These are phyloP conservation scores for Coenobita brevimanus DNA, from an alignment of 1,140 invertebrate genomes.

Conservation along the genomic window DNA sequence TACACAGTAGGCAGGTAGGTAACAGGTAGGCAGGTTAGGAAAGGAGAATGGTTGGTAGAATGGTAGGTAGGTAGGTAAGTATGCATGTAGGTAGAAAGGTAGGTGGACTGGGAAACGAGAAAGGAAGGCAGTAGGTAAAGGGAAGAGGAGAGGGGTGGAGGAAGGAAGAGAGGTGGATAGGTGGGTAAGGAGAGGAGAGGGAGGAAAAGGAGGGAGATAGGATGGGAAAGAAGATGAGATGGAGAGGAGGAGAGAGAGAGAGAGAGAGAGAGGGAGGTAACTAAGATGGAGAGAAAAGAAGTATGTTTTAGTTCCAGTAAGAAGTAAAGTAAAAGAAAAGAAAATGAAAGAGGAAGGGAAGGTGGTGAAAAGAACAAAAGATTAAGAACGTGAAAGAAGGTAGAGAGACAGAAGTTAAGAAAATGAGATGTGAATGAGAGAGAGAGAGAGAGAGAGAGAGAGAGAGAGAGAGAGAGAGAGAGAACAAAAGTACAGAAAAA, in stretches of 20 bases:
- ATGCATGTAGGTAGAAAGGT: too few species aligned
- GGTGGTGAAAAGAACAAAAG: not conserved
- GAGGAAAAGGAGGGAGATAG: not conserved
- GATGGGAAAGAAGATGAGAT: not conserved
- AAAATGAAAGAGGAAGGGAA: too few species aligned
- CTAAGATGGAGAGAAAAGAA: too few species aligned
- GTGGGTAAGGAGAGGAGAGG: not conserved
- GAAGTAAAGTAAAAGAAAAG: not conserved
- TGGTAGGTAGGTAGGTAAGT: not conserved
- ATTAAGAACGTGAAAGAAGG: conserved; percentile 2
- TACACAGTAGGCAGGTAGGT: too few species aligned
- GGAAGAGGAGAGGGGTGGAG: not conserved
- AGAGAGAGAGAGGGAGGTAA: too few species aligned
- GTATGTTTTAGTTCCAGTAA: too few species aligned
- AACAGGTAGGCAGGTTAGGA: not conserved
- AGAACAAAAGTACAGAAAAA: too few species aligned
- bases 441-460: too few species aligned
- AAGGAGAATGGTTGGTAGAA: not conserved
- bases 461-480: not conserved
- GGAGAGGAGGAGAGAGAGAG: not conserved
- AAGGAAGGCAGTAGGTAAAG: not conserved
- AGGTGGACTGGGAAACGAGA: not conserved
- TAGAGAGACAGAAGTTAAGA: not conserved
- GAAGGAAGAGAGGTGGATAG: not conserved
- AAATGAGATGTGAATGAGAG: too few species aligned